phyloP scores from a whole-genome alignment of 2,888 invertebrate genomes.

The Polyploca ridens region DNA sequence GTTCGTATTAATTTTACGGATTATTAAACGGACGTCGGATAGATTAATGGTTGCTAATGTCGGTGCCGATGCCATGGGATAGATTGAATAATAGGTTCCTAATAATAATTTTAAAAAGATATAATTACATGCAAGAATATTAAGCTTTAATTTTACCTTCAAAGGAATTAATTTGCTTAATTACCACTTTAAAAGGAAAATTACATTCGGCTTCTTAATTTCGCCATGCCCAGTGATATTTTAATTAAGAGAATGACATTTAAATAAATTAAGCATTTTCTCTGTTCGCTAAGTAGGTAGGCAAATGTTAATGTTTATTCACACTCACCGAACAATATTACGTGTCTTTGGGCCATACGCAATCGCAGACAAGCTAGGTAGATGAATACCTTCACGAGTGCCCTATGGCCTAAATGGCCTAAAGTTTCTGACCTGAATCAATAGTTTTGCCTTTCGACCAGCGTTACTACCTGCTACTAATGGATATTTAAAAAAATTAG shows the following conservation, averaged over 20 bases:
- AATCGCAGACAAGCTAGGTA: not conserved
- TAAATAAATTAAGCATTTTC: slow-evolving; percentile 7
- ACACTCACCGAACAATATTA: not conserved
- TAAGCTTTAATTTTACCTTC: not conserved
- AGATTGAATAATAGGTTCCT: not conserved
- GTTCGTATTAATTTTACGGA: slow-evolving; percentile 9
- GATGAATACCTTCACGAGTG: not conserved
- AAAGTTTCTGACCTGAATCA: no score
- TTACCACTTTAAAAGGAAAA: not conserved
- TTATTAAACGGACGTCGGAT: not conserved
- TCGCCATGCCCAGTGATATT: not conserved
- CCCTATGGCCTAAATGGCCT: not conserved
- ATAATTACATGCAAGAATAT: not conserved
- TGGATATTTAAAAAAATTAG: not conserved
- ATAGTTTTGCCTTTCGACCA: no score
- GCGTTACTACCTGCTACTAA: no score
- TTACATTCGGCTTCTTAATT: not conserved
- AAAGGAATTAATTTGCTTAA: not conserved
- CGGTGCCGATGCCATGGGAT: not conserved
- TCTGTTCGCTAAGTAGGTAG: slow-evolving; percentile 2
- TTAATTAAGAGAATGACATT: not conserved
- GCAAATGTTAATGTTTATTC: slow-evolving; percentile 1
- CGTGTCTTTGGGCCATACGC: not conserved
- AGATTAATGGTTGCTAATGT: not conserved
- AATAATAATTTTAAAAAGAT: no score